Conservation (phyloP, 1,140 invertebrate genomes). For the Plutomurus gul region DNA sequence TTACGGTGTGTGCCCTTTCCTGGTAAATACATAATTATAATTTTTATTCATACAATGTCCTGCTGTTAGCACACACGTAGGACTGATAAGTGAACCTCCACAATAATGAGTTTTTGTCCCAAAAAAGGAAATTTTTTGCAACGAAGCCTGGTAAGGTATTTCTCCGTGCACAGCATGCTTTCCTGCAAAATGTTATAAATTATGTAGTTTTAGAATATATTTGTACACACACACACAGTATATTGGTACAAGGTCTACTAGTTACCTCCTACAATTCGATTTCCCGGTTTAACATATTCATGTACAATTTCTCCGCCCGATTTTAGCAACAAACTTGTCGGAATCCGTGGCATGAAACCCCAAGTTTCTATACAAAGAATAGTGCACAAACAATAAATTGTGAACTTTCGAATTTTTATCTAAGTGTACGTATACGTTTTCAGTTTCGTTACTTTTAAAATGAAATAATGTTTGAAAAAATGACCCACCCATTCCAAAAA, state of each 20-base stretch:
- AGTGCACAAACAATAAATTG: background rate
- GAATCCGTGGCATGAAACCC: slow-evolving; percentile 33
- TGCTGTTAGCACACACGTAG: slow-evolving; percentile 23
- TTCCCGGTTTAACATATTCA: slow-evolving; percentile 35
- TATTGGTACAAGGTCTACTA: background rate
- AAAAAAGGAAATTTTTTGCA: slow-evolving; percentile 51
- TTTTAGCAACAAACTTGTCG: background rate
- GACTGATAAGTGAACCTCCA: slow-evolving; percentile 34
- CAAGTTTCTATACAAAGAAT: background rate
- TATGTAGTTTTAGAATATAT: too few species aligned
- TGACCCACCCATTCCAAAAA: slow-evolving; percentile 42
- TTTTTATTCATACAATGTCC: slow-evolving; percentile 51
- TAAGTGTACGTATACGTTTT: background rate
- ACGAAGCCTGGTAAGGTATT: slow-evolving; percentile 51
- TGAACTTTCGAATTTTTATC: background rate
- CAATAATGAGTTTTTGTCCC: slow-evolving; percentile 50
- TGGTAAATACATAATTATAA: background rate
- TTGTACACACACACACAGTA: too few species aligned
- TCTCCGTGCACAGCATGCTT: slow-evolving; percentile 51
- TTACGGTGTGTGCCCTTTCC: background rate
- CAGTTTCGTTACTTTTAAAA: background rate
- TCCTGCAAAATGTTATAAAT: too few species aligned
- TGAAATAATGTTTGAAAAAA: background rate
- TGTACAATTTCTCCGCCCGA: background rate
- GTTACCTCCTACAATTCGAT: slow-evolving; percentile 38